Conservation (phyloP, 2,797 vertebrate genomes). For the Melanotaenia pygmaea region DNA sequence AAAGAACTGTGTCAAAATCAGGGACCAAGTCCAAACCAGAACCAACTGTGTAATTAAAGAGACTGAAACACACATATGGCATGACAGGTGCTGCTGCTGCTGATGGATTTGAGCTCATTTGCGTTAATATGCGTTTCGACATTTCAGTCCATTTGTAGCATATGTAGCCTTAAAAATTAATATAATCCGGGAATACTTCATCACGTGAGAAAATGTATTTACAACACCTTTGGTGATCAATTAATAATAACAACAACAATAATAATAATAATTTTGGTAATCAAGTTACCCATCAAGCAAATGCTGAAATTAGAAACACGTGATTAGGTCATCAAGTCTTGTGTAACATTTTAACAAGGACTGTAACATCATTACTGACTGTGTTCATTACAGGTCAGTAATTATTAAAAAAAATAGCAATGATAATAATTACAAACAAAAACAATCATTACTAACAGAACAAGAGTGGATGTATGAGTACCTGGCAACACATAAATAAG, state of each 20-base stretch:
- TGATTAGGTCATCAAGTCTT: not conserved
- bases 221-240: not conserved
- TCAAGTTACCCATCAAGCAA: not conserved
- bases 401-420: not conserved
- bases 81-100: too few relatives aligned
- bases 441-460: not conserved
- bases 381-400: not conserved
- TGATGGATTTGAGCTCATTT: too few relatives aligned
- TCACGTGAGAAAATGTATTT: not conserved
- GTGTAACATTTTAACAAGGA: not conserved
- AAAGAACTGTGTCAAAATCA: too few relatives aligned
- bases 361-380: not conserved
- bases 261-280: not conserved
- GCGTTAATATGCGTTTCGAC: too few relatives aligned
- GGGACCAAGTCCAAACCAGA: too few relatives aligned
- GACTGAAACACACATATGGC: too few relatives aligned
- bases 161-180: too few relatives aligned
- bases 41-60: too few relatives aligned
- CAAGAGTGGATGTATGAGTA: slow-evolving; percentile 1
- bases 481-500: slow-evolving; percentile 6
- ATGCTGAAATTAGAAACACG: not conserved
- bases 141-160: too few relatives aligned
- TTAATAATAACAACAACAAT: not conserved
- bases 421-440: not conserved
- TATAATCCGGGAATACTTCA: too few relatives aligned